Base-by-base conservation (phyloP, 1,140 invertebrate species). In the Drosophila lacteicornis region DNA sequence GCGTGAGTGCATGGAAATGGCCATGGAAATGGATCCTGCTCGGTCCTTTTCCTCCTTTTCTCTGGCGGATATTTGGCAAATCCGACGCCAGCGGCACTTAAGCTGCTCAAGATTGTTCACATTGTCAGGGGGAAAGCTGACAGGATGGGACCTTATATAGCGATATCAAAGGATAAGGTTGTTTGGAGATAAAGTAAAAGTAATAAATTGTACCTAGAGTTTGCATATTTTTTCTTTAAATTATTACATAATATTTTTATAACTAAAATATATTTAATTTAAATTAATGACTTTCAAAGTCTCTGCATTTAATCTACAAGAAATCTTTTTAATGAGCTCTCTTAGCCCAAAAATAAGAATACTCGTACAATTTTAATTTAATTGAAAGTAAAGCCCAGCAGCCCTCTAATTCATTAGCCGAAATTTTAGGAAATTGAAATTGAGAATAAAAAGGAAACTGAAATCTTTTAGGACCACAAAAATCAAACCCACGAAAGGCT, bases 61-160 rank as follows among this genome's bases (percentile, higher is more conserved):
- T 33, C 45, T 69, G 65, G 45, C 75, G 75, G 75, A 78, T 78
- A 78, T 78, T 78, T 78, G 75, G 57, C 75, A 79, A 79, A 79
- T 79, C 75, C 75, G 75, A 57, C 65, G 75, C 63, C 75, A 62
- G 46, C 75, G 46, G 65, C 75, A 78, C 75, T 79, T 79, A 79
- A 79, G 75, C 75, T 49, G 43, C 66, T 70, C 75, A 46, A 79
- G 75, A 62, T 51, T 70, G 63, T 62, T 38, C 43, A 27, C 69
- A 71, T 73, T 59, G 67, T 73, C 36, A 11, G 27, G 22, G 17
- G 9, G 55, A 2, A 13, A 38, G 33, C 33, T 33, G 33, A 36
- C 9, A 36, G 33, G 33, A 33, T 33, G 7, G 30, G 30, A 33
- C 8, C 8, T 33, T 30, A 30, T 30, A 30, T 1, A 6, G 27